Conservation (phyloP, 1,140 invertebrate genomes). For the Subanguina moxae region DNA sequence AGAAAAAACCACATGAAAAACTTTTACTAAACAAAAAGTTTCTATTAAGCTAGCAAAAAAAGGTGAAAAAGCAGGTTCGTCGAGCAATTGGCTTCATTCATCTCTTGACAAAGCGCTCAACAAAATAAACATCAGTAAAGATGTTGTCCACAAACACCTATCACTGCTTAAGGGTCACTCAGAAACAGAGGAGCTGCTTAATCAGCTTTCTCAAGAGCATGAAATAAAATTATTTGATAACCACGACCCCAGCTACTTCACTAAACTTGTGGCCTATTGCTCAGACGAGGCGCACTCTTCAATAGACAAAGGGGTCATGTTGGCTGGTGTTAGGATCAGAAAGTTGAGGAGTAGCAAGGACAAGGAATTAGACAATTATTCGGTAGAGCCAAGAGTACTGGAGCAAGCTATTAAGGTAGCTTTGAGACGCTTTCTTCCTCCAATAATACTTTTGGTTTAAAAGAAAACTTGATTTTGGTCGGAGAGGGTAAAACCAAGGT, state of each 20-base stretch:
- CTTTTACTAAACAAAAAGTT: too few relatives aligned
- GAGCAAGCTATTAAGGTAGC: constrained; percentile 49
- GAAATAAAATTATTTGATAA: constrained; percentile 64
- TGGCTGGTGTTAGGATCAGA: constrained; percentile 66
- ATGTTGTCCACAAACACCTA: constrained; percentile 2
- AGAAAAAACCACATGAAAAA: neutral
- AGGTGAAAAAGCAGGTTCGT: neutral
- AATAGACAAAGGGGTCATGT: constrained; percentile 81
- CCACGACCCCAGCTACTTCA: constrained; percentile 67
- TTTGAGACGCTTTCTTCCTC: neutral
- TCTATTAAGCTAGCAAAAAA: too few relatives aligned
- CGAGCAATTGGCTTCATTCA: neutral
- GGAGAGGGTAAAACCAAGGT: neutral
- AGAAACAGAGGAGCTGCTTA: constrained; percentile 17
- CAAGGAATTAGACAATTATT: constrained; percentile 47
- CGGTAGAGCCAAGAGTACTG: constrained; percentile 35
- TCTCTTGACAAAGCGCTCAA: neutral
- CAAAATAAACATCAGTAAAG: neutral
- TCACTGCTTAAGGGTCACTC: constrained; percentile 9
- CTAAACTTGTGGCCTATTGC: constrained; percentile 77
- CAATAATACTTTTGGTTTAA: too few relatives aligned
- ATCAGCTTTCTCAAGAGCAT: constrained; percentile 25
- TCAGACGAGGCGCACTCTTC: constrained; percentile 89
- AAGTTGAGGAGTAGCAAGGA: constrained; percentile 50
- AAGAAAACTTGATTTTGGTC: neutral